A percentile compares a stretch with the other conserved stretches of the same genome.
Evolutionary conservation across 2,888 invertebrate species (phyloP).

Genomic region (Chrysodeixis includens): DNA sequence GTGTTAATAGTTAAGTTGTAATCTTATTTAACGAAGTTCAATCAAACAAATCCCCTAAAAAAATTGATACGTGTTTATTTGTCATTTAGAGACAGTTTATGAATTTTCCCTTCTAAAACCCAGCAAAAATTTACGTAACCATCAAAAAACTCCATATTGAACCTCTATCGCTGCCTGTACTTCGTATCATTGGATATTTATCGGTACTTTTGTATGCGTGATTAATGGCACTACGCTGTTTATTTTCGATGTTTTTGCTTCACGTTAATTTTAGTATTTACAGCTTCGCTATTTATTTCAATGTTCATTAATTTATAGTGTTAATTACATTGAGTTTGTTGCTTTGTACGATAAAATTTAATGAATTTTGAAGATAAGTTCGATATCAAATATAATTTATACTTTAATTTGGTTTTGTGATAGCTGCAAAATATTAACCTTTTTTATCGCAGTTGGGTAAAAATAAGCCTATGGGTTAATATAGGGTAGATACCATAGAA

Average conservation of each 20-base stretch:
- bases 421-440: too few relatives aligned
- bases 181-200: constrained; percentile 31
- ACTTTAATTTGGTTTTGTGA: too few relatives aligned
- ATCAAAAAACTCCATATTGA: neutral
- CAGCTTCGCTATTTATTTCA: constrained; percentile 1
- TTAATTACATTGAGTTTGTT: neutral
- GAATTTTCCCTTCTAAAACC: too few relatives aligned
- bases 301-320: constrained; percentile 1
- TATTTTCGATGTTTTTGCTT: constrained; percentile 58
- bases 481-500: too few relatives aligned
- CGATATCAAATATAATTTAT: too few relatives aligned
- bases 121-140: neutral
- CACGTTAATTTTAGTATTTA: constrained; percentile 24
- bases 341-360: neutral
- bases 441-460: too few relatives aligned
- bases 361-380: neutral
- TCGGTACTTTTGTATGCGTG: constrained; percentile 63
- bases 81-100: too few relatives aligned
- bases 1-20: too few relatives aligned
- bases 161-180: constrained; percentile 10
- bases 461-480: too few relatives aligned
- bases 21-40: too few relatives aligned
- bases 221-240: constrained; percentile 64
- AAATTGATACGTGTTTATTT: too few relatives aligned
- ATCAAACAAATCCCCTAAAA: too few relatives aligned